These are phyloP conservation scores for Aradus depressus DNA, from an alignment of 2,888 invertebrate genomes.

Conservation along the genomic window DNA sequence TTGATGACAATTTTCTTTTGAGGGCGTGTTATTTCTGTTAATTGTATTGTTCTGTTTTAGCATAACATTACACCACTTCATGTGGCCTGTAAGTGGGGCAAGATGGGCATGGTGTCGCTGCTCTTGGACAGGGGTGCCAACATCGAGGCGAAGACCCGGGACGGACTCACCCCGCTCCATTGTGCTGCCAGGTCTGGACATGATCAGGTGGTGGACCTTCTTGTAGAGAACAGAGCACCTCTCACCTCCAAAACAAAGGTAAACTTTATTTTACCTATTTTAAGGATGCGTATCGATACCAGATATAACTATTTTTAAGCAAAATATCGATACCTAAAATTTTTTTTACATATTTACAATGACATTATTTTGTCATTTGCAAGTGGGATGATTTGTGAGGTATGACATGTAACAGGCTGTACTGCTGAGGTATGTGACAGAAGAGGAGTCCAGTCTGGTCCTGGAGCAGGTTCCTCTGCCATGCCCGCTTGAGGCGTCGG, in stretches of 20 bases:
- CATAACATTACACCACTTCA: constrained; percentile 97
- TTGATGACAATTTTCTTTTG: neutral
- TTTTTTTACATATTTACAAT: too few species aligned
- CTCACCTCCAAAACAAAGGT: constrained; percentile 94
- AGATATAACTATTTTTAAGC: too few species aligned
- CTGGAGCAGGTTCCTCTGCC: too few species aligned
- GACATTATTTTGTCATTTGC: too few species aligned
- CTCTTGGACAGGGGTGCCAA: constrained; percentile 80
- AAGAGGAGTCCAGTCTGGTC: too few species aligned
- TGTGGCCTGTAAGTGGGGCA: constrained; percentile 98
- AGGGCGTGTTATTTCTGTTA: neutral
- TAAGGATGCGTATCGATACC: too few species aligned
- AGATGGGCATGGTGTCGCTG: constrained; percentile 76
- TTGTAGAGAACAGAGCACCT: constrained; percentile 81
- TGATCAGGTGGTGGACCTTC: constrained; percentile 80
- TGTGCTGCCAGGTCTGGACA: constrained; percentile 96
- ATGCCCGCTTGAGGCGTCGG: too few species aligned
- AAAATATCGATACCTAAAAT: too few species aligned
- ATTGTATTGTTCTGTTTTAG: constrained; percentile 34
- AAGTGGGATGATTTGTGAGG: too few species aligned
- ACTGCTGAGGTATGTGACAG: too few species aligned
- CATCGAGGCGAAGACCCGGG: constrained; percentile 86
- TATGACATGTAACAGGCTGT: too few species aligned
- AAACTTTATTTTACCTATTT: constrained; percentile 17
- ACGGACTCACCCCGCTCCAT: constrained; percentile 91